Evolutionary conservation across 35 echinoderm and acorn worm species (phyloP).

Genomic region (Ophiothrix spiculata): DNA sequence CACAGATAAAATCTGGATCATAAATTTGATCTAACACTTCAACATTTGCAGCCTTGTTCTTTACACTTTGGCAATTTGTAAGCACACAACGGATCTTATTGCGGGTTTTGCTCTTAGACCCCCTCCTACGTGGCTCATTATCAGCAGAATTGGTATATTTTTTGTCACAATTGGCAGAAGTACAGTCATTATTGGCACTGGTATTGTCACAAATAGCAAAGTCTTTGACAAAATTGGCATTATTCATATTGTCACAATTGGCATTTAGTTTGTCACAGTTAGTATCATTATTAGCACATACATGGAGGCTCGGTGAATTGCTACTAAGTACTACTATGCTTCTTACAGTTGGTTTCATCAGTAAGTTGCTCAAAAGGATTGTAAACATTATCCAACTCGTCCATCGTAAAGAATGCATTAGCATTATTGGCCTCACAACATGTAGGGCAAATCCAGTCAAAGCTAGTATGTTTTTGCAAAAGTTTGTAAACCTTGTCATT

Average conservation of each 20-base stretch:
- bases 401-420: not conserved
- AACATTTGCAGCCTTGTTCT: slow-evolving; percentile 15
- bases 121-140: not conserved
- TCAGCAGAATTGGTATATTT: not conserved
- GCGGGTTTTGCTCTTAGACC: too few species aligned
- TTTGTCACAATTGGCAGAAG: not conserved
- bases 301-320: not conserved
- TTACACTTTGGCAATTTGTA: slow-evolving; percentile 37
- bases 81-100: slow-evolving; percentile 1
- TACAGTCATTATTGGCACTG: not conserved
- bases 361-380: not conserved
- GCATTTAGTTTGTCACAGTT: not conserved
- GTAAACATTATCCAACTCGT: not conserved
- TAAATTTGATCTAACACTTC: slow-evolving; percentile 13
- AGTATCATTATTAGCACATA: not conserved
- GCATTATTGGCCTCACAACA: not conserved
- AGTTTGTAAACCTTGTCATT: not conserved
- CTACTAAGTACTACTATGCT: not conserved
- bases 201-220: not conserved
- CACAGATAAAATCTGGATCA: slow-evolving; percentile 34
- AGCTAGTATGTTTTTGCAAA: not conserved
- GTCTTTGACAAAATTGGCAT: not conserved
- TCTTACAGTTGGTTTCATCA: too few species aligned
- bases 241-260: not conserved
- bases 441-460: not conserved